These are phyloP conservation scores for Phymastichus coffea DNA, from an alignment of 1,140 invertebrate genomes.

Conservation along the genomic window DNA sequence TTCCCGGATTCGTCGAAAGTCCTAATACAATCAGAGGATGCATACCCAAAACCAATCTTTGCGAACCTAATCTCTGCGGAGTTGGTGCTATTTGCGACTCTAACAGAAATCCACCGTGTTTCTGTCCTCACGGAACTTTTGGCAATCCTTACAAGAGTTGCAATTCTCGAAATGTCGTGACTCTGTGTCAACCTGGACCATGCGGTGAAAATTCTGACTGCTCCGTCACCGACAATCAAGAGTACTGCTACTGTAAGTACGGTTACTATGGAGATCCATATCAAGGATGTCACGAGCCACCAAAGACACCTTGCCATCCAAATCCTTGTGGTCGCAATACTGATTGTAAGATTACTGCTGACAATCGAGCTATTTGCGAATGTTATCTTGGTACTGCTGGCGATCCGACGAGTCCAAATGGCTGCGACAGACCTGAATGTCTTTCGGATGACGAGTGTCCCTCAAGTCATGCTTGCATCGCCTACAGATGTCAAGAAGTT, in stretches of 20 bases:
- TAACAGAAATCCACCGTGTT: slow-evolving; percentile 73
- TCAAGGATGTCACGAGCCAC: slow-evolving; percentile 66
- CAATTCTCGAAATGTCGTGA: slow-evolving; percentile 7
- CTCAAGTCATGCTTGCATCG: slow-evolving; percentile 71
- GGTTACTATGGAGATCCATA: slow-evolving; percentile 77
- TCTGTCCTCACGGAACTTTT: slow-evolving; percentile 71
- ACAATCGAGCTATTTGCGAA: slow-evolving; percentile 70
- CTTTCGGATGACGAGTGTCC: slow-evolving; percentile 74
- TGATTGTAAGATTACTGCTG: slow-evolving; percentile 65
- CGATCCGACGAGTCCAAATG: slow-evolving; percentile 69
- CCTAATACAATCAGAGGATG: slow-evolving; percentile 85
- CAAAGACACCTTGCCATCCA: slow-evolving; percentile 66
- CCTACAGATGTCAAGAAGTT: slow-evolving; percentile 74
- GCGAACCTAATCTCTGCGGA: slow-evolving; percentile 81
- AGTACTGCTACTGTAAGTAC: slow-evolving; percentile 75
- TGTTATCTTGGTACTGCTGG: slow-evolving; percentile 76
- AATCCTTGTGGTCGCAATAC: slow-evolving; percentile 79
- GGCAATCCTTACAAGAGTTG: slow-evolving; percentile 80
- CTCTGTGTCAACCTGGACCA: slow-evolving; percentile 73
- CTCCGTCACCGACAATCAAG: slow-evolving; percentile 70
- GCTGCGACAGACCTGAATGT: slow-evolving; percentile 76
- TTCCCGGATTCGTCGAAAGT: slow-evolving; percentile 79
- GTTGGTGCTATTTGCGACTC: slow-evolving; percentile 77
- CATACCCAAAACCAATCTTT: slow-evolving; percentile 73
- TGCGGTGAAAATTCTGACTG: slow-evolving; percentile 79